phyloP scores from a whole-genome alignment of 2,888 invertebrate genomes.

The Hipparchia semele region DNA sequence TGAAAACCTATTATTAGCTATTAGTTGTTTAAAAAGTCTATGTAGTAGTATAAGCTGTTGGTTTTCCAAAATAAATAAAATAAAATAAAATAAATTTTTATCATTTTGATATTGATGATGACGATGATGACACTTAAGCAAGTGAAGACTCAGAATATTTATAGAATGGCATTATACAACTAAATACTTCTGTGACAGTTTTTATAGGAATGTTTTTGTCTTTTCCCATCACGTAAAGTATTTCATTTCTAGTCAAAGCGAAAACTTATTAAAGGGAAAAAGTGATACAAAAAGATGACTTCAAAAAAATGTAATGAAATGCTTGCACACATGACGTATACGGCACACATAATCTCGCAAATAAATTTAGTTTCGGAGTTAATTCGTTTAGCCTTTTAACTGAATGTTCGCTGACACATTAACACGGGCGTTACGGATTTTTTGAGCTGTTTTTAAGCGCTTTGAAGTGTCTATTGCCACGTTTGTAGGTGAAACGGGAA shows the following conservation, averaged over 20 bases:
- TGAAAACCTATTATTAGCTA: too few relatives aligned
- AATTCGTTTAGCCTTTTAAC: conserved; percentile 14
- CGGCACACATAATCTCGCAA: conserved; percentile 5
- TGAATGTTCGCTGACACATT: conserved; percentile 33
- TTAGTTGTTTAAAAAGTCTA: too few relatives aligned
- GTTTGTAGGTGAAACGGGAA: conserved; percentile 10
- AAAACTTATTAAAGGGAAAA: neutral
- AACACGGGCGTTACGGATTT: conserved; percentile 25
- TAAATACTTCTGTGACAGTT: too few relatives aligned
- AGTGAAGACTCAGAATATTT: too few relatives aligned
- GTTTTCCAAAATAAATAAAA: too few relatives aligned
- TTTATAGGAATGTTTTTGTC: too few relatives aligned
- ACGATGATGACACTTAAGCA: too few relatives aligned
- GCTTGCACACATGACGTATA: neutral
- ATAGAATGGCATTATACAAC: too few relatives aligned
- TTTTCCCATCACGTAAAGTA: too few relatives aligned
- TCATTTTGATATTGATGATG: too few relatives aligned
- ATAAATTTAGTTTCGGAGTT: conserved; percentile 12
- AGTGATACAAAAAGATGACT: neutral
- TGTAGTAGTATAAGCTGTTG: too few relatives aligned
- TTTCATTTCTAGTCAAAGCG: neutral
- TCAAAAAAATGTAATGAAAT: conserved; percentile 6
- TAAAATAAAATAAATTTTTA: too few relatives aligned
- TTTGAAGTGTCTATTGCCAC: conserved; percentile 27
- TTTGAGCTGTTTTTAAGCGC: conserved; percentile 19